Base-by-base conservation (phyloP, 2,797 vertebrate species). In the Mus spretus region DNA sequence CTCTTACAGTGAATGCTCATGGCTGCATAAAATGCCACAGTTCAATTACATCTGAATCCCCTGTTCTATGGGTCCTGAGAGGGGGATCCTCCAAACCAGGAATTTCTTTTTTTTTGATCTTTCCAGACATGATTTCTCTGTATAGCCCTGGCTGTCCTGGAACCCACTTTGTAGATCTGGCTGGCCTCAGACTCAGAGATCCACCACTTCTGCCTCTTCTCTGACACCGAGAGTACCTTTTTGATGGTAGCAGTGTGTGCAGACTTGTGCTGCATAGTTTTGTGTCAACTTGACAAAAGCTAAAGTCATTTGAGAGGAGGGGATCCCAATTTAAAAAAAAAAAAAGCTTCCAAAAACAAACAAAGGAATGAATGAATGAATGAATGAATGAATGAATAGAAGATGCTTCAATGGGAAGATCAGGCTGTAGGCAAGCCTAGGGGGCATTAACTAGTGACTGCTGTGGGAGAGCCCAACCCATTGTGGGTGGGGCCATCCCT, bases 201-300 rank as follows among this genome's bases (percentile, higher is more conserved):
- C 34, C 15, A 19, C 67, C 31, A 31, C 65, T 70, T n/a, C 34
- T 67, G 31, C 13, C 1, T 26, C 26, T 1, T 5, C 65, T 47
- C 10, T 2, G 53, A 13, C 0, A 2, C 4, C 0, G 6, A 59
- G 75, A 1, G 3, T 31, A 28, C 0, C 4, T 8, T 17, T 6
- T 6, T 28, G 26, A 59, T 24, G 47, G 6, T 4, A 6, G 6
- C 3, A 12, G 3, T 2, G 74, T 67, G 44, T 0, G 0, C n/a
- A 74, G 4, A 14, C 44, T 6, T 0, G 5, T 0, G 5, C 24
- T 47, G 13, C 40, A 77, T 31, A 50, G 26, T 47, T 77, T 31
- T 77, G 15, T 8, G 75, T 77, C 75, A 47, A 31, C 13, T 28
- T 77, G 44, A 40, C 44, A 8, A 22, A 77, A 47, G 75, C 24